Evolutionary conservation across 2,113 vertebrate species (phyloP).

Genomic region (Pygoscelis adeliae): DNA sequence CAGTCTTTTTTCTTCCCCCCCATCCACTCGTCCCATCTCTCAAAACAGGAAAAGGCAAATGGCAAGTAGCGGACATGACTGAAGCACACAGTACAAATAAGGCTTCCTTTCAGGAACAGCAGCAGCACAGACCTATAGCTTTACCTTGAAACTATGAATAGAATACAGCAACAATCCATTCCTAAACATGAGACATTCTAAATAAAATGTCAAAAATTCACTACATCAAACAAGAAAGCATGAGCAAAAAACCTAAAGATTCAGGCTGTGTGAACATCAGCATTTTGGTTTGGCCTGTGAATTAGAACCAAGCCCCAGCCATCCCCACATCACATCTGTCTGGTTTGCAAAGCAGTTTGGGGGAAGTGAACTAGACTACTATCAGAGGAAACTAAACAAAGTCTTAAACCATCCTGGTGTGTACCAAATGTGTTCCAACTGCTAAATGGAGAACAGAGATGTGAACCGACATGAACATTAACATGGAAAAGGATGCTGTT

Average conservation of each 20-base stretch:
- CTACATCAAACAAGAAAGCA: not conserved
- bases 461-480: not conserved
- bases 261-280: not conserved
- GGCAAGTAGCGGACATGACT: not conserved
- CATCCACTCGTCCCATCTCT: not conserved
- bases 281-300: not conserved
- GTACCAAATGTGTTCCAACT: not conserved
- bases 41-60: not conserved
- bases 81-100: not conserved
- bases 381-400: not conserved
- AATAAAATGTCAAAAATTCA: not conserved
- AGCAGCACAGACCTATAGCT: not conserved
- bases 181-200: not conserved
- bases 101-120: not conserved
- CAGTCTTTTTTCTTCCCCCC: not conserved
- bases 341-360: not conserved
- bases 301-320: not conserved
- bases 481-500: accelerated
- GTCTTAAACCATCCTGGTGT: not conserved
- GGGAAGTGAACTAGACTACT: not conserved
- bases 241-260: not conserved
- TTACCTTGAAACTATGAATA: not conserved
- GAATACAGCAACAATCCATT: not conserved
- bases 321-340: accelerated
- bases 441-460: not conserved